These are phyloP conservation scores for Adineta ricciae DNA, from an alignment of 2,888 invertebrate genomes.

Conservation along the genomic window DNA sequence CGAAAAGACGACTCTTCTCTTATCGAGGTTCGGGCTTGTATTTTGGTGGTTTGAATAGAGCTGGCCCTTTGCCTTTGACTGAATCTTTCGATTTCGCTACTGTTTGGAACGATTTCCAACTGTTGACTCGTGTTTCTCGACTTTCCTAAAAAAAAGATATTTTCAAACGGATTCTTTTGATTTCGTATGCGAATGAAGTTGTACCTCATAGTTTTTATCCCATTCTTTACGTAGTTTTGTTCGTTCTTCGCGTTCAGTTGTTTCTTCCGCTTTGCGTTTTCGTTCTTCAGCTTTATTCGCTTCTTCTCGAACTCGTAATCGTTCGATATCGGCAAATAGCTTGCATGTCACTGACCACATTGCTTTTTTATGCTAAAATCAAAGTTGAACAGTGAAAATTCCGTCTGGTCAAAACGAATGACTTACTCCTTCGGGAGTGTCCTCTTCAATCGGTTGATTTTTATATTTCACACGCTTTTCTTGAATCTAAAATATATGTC, in stretches of 20 bases:
- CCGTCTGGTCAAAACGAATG: too few relatives aligned
- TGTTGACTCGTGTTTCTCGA: slow-evolving; percentile 27
- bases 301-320: slow-evolving; percentile 47
- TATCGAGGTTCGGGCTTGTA: slow-evolving; percentile 32
- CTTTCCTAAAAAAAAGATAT: slow-evolving; percentile 12
- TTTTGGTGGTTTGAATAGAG: slow-evolving; percentile 30
- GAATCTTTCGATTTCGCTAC: slow-evolving; percentile 14
- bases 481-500: slow-evolving; percentile 37
- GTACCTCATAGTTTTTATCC: slow-evolving; percentile 32
- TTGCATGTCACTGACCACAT: slow-evolving; percentile 98
- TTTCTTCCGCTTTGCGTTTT: slow-evolving; percentile 33
- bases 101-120: slow-evolving; percentile 32
- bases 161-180: neutral
- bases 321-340: slow-evolving; percentile 74
- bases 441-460: slow-evolving; percentile 63
- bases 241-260: slow-evolving; percentile 24
- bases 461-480: slow-evolving; percentile 63
- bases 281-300: slow-evolving; percentile 48
- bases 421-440: slow-evolving; percentile 51
- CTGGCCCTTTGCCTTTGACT: slow-evolving; percentile 15
- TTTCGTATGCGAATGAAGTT: neutral
- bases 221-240: slow-evolving; percentile 32
- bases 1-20: neutral
- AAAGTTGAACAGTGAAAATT: neutral
- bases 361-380: slow-evolving; percentile 63